Conservation (phyloP, 2,888 invertebrate genomes). For the Bombylius major region DNA sequence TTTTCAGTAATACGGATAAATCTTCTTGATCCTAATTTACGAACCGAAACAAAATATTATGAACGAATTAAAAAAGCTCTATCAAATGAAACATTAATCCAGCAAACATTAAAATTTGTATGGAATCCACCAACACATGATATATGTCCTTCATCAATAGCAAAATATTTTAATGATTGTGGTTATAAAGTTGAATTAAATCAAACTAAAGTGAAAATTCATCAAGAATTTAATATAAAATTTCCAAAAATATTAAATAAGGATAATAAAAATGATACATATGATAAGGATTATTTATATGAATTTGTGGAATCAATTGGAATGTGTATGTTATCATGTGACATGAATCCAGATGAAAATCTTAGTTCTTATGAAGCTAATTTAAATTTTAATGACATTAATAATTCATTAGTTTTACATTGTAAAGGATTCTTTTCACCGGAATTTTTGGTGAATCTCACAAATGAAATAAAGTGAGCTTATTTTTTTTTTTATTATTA, state of each 20-base stretch:
- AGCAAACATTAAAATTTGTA: slow-evolving; percentile 10
- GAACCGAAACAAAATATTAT: slow-evolving; percentile 3
- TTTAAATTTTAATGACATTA: slow-evolving; percentile 24
- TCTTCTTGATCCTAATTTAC: slow-evolving; percentile 9
- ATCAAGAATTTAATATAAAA: slow-evolving; percentile 29
- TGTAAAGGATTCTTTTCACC: slow-evolving; percentile 42
- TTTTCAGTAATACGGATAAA: slow-evolving; percentile 11
- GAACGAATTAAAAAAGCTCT: slow-evolving; percentile 9
- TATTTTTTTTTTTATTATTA: not conserved
- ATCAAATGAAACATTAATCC: slow-evolving; percentile 6
- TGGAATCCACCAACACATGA: slow-evolving; percentile 42
- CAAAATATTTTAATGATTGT: slow-evolving; percentile 41
- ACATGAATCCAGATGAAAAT: slow-evolving; percentile 24
- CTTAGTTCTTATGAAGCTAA: slow-evolving; percentile 28
- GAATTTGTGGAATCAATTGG: slow-evolving; percentile 46
- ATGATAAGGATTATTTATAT: slow-evolving; percentile 19
- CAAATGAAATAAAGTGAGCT: slow-evolving; percentile 27
- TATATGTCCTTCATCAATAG: slow-evolving; percentile 47
- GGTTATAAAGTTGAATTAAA: slow-evolving; percentile 38
- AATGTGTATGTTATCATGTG: slow-evolving; percentile 37
- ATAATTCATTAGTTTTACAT: slow-evolving; percentile 5
- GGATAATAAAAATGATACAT: slow-evolving; percentile 20
- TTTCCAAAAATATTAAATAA: slow-evolving; percentile 30
- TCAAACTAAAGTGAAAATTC: slow-evolving; percentile 30
- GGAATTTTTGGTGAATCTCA: slow-evolving; percentile 30